Percentiles rank a stretch among this genome's conserved stretches.
These are phyloP conservation scores for Acanthacorydalis orientalis DNA, from an alignment of 2,888 invertebrate species.

Conservation along the genomic window DNA sequence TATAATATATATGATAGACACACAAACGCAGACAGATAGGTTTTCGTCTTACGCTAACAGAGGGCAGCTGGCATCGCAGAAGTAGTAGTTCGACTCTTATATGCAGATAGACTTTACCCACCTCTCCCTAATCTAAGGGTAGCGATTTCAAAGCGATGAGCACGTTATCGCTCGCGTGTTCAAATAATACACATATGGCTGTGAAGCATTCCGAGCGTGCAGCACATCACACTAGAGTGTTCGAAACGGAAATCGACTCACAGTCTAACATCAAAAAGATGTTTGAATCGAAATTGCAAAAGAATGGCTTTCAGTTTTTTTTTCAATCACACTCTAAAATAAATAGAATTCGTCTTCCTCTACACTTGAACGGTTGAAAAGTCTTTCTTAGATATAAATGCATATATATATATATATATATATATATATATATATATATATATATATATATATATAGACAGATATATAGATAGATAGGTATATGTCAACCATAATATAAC, in stretches of 20 bases:
- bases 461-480: no score
- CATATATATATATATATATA: background rate
- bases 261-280: slow-evolving; percentile 20
- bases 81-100: background rate
- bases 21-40: no score
- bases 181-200: slow-evolving; percentile 14
- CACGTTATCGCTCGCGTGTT: slow-evolving; percentile 20
- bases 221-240: no score
- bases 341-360: slow-evolving; percentile 13
- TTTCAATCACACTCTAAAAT: slow-evolving; percentile 19
- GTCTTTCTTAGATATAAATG: background rate
- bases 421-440: no score
- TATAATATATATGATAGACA: no score
- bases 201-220: slow-evolving; percentile 9
- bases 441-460: no score
- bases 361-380: background rate
- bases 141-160: slow-evolving; percentile 22
- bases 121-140: slow-evolving; percentile 4
- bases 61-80: no score
- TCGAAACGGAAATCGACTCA: slow-evolving; percentile 7
- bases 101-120: slow-evolving; percentile 2
- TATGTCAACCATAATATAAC: background rate
- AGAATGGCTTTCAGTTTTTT: slow-evolving; percentile 16
- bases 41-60: no score
- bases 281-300: slow-evolving; percentile 18